These are phyloP conservation scores for Rhorus exstirpatorius DNA, from an alignment of 2,888 invertebrate genomes.

Conservation along the genomic window DNA sequence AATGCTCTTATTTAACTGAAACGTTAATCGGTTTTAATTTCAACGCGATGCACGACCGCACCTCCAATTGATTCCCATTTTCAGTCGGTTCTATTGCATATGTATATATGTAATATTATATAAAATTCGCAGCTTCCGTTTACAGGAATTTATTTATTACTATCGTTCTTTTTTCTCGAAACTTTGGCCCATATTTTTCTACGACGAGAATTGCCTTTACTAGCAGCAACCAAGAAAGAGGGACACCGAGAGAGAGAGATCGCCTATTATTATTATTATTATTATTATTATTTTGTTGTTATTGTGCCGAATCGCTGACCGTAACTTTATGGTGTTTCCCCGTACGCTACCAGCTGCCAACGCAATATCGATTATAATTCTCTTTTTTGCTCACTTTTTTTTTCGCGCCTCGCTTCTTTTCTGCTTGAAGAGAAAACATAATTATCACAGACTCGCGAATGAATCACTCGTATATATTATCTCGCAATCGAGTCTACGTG, in stretches of 20 bases:
- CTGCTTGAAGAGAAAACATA: conserved; percentile 36
- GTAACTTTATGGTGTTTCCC: conserved; percentile 65
- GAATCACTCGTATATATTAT: conserved; percentile 23
- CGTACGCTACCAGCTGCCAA: conserved; percentile 45
- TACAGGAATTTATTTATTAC: no score
- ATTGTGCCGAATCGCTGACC: conserved; percentile 60
- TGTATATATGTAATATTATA: neutral
- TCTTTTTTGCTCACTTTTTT: conserved; percentile 33
- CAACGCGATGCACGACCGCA: conserved; percentile 24
- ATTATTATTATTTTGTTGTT: conserved; percentile 57
- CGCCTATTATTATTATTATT: conserved; percentile 11
- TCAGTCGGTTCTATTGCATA: neutral
- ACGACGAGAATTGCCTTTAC: neutral
- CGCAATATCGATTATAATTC: conserved; percentile 66
- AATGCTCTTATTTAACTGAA: conserved; percentile 44
- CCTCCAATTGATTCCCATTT: neutral
- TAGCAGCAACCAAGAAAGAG: neutral
- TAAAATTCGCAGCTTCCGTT: no score
- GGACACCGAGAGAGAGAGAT: conserved; percentile 24
- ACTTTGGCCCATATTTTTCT: neutral
- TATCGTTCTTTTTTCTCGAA: neutral
- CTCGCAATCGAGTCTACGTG: neutral
- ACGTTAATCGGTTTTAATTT: conserved; percentile 66
- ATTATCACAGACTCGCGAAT: conserved; percentile 29
- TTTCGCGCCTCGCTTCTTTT: conserved; percentile 9